These are phyloP conservation scores for Argyrosomus japonicus DNA, from an alignment of 2,113 vertebrate species.

Conservation along the genomic window DNA sequence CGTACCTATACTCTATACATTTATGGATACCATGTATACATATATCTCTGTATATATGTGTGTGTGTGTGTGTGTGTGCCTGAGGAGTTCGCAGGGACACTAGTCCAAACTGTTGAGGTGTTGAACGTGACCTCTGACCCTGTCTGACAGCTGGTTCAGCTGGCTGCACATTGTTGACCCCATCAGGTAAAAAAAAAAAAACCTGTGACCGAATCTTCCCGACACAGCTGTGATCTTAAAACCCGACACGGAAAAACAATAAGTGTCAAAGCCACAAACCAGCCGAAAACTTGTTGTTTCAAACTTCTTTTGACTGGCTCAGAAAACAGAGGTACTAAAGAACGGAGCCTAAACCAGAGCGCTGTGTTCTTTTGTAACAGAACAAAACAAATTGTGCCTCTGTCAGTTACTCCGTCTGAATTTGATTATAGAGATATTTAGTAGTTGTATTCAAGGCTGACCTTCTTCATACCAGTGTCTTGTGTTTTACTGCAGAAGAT, in stretches of 20 bases:
- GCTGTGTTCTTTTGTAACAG: background rate
- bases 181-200: conserved; percentile 53
- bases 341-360: background rate
- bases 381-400: background rate
- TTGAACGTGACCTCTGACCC: conserved; percentile 47
- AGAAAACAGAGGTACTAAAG: background rate
- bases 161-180: conserved; percentile 16
- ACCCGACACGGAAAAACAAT: background rate
- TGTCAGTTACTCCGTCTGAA: background rate
- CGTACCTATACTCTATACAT: background rate
- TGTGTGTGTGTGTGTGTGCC: background rate
- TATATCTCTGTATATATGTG: background rate
- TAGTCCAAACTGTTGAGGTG: conserved; percentile 11
- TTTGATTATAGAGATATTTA: background rate
- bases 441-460: background rate
- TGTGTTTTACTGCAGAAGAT: conserved; percentile 6
- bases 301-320: background rate
- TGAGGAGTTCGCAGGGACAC: conserved; percentile 3
- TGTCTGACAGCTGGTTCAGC: conserved; percentile 42
- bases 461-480: background rate
- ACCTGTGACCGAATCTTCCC: conserved; percentile 15
- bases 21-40: background rate
- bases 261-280: background rate
- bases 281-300: background rate
- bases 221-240: conserved; percentile 51